Conservation (phyloP, 1,140 invertebrate species). For the Drosophila mojavensis region DNA sequence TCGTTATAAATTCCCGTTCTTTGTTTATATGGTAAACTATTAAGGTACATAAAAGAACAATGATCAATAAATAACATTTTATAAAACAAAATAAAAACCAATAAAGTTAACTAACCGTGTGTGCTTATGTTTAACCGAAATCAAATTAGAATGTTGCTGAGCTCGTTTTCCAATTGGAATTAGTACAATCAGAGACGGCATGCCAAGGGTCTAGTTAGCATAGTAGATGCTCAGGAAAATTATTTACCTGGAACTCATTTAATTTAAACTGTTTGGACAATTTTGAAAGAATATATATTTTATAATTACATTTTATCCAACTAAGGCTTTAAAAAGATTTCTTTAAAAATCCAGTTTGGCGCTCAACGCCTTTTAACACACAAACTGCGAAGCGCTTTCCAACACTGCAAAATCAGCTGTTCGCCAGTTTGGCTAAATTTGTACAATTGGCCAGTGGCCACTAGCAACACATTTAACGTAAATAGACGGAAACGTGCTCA, state of each 20-base stretch:
- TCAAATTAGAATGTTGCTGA: too few relatives aligned
- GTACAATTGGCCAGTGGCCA: conserved; percentile 36
- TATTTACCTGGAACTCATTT: too few relatives aligned
- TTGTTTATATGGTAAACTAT: conserved; percentile 60
- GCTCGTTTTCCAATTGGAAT: too few relatives aligned
- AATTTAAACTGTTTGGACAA: too few relatives aligned
- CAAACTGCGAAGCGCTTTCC: neutral
- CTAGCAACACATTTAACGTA: conserved; percentile 13
- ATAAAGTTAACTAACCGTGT: neutral
- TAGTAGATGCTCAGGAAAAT: too few relatives aligned
- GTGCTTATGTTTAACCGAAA: too few relatives aligned
- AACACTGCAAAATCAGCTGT: conserved; percentile 44
- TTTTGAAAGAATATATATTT: too few relatives aligned
- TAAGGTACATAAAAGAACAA: conserved; percentile 45
- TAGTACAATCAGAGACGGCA: too few relatives aligned
- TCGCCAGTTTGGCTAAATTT: conserved; percentile 37
- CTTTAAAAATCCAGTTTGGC: conserved; percentile 15
- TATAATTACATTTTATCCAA: too few relatives aligned
- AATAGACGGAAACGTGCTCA: conserved; percentile 20
- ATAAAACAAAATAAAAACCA: conserved; percentile 25
- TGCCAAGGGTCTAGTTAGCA: too few relatives aligned
- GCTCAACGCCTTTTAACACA: conserved; percentile 2
- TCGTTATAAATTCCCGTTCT: conserved; percentile 74
- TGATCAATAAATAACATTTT: conserved; percentile 53
- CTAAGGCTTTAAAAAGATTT: neutral